Conservation (phyloP, 2,888 invertebrate genomes). For the Seira sanloemensis region DNA sequence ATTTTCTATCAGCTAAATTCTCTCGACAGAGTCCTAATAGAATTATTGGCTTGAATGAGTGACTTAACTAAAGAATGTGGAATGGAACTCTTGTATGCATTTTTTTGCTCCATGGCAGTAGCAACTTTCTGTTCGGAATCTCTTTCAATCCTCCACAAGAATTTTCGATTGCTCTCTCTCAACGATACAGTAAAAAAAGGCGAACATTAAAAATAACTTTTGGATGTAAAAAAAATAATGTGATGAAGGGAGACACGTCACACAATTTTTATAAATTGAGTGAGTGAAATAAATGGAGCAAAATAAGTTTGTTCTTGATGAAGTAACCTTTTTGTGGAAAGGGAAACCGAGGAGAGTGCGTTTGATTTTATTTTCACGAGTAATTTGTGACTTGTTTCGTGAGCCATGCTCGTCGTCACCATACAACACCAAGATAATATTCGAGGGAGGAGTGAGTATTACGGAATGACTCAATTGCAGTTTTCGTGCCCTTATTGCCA, state of each 20-base stretch:
- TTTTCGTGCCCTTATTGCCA: too few relatives aligned
- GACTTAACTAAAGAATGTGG: constrained; percentile 10
- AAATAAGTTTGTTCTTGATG: neutral
- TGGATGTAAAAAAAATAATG: neutral
- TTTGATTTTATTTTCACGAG: constrained; percentile 56
- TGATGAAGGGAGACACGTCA: neutral
- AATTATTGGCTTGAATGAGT: constrained; percentile 49
- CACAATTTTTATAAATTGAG: neutral
- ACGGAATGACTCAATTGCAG: too few relatives aligned
- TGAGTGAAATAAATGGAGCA: neutral
- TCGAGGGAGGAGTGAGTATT: too few relatives aligned
- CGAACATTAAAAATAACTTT: neutral
- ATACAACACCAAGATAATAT: too few relatives aligned
- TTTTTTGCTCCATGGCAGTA: neutral
- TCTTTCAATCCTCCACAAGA: neutral
- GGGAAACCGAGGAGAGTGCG: constrained; percentile 35
- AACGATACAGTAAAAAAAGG: neutral
- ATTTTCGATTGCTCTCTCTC: neutral
- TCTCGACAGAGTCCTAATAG: constrained; percentile 49
- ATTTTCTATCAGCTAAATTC: too few relatives aligned
- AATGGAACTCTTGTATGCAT: too few relatives aligned
- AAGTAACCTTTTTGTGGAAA: neutral
- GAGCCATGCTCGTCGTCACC: too few relatives aligned
- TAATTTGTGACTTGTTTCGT: constrained; percentile 41
- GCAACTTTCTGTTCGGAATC: neutral